Base-by-base conservation (phyloP, 2,797 vertebrate species). In the Cyclopterus lumpus region DNA sequence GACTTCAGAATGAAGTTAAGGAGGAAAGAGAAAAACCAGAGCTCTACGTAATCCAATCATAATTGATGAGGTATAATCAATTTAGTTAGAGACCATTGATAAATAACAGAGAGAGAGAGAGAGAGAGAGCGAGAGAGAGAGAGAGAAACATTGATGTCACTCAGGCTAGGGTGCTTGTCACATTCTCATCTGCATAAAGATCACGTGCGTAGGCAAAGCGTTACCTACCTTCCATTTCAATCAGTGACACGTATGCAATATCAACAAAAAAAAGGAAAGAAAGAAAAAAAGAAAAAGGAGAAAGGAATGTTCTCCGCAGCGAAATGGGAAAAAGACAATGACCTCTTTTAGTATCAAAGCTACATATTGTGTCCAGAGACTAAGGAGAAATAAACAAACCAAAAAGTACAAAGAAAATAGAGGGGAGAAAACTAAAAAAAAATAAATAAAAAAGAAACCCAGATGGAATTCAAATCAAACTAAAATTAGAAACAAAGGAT, bases 141-240 rank as follows among this genome's bases (percentile, higher is more conserved):
- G 91, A 94, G 89, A 94, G 93, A 95, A 95, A 97, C 96, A 98
- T 96, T 96, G 95, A 97, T 94, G 96, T 97, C 96, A 94, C 93
- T 93, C 93, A 99, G 97, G 97, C 97, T 97, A 96, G 95, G 96
- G 97, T 97, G 96, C 96, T 97, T 97, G 94, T 95, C 93, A 97
- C 96, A 98, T 97, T 97, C 97, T 97, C 96, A 95, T 98, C 97
- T 97, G 97, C 96, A 97, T 95, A 93, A 96, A 97, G 96, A 97
- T 96, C 96, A 96, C 96, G 96, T 97, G 96, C 96, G 95, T 94
- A 97, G 96, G 96, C 93, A 96, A 96, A 97, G 94, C 77, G 89
- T 96, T 98, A 99, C 98, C 98, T 99, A 99, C 97, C 98, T 99
- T 99, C 84, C 95, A 93, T 95, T 95, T 96, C 96, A 97, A 96